Evolutionary conservation across 2,797 vertebrate genomes (phyloP).

Genomic region (Hylomyscus alleni): DNA sequence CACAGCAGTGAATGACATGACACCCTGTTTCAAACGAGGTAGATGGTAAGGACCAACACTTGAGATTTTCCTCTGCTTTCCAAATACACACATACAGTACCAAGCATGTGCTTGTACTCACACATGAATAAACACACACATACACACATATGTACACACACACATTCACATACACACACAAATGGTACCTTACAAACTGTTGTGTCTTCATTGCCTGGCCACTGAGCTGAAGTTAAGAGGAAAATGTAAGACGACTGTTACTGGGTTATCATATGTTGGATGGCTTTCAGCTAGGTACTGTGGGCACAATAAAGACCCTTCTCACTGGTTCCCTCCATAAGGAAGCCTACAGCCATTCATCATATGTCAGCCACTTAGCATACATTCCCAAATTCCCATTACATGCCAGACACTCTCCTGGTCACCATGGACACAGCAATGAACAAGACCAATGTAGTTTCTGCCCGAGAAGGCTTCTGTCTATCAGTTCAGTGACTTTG

Average conservation of each 20-base stretch:
- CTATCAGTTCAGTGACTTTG: not conserved
- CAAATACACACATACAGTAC: not conserved
- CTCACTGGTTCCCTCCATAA: not conserved
- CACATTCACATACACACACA: not conserved
- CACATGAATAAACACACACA: not conserved
- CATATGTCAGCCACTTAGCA: not conserved
- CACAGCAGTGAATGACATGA: not conserved
- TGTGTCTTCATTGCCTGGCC: not conserved
- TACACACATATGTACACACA: not conserved
- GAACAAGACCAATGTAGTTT: not conserved
- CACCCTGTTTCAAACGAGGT: not conserved
- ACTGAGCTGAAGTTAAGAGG: not conserved
- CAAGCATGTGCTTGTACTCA: not conserved
- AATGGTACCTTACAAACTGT: not conserved
- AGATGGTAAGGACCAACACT: not conserved
- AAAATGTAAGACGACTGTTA: not conserved
- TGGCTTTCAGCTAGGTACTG: not conserved
- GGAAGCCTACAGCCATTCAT: not conserved
- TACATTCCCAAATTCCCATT: not conserved
- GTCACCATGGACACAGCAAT: not conserved
- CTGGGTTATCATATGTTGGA: not conserved
- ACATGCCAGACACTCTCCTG: not conserved
- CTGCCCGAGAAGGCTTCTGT: not conserved
- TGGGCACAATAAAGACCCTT: not conserved
- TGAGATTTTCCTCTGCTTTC: no score